Evolutionary conservation across 2,797 vertebrate genomes (phyloP), one percentile per base, ranked within the genome.

Genomic region (Oceanodroma leucorhoa): DNA sequence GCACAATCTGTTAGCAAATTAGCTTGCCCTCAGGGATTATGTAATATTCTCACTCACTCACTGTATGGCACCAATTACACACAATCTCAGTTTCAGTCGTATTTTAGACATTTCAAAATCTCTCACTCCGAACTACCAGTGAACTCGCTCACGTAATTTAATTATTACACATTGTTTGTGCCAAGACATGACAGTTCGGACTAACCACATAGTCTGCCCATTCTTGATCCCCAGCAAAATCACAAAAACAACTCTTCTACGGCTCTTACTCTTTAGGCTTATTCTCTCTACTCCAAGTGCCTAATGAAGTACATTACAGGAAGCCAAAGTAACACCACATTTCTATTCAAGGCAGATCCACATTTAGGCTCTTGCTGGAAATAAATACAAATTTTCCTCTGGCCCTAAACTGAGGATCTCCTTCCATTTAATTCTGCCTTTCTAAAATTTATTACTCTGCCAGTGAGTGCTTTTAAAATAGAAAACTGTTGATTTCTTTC

Each of bases 401-500:
- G 76, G 65, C n/a, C 43, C 50, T 81, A 92, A 91, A 89, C 36
- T 89, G 27, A 75, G 26, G 27, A 54, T 73, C 83, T 90, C 80
- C 46, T 80, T 66, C 57, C 53, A 73, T 80, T 94, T 94, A 90
- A 85, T 85, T 90, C 48, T 71, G 29, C 21, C 18, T 57, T 71
- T 82, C 53, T 0, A 89, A 87, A 86, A 90, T 60, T 10, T 38
- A 77, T 82, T 85, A 66, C 50, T 66, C 65, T 86, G 46, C 32
- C 72, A 89, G 34, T 27, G 20, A 93, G 65, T 61, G 34, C 34
- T 89, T 80, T 89, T 61, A 79, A 92, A 80, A 89, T 13, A 65
- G 61, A 83, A 91, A 95, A 75, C 50, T 71, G 70, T 46, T 87
- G 24, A 61, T 78, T 93, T 89, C 61, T 92, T 72, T 86, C 81